These are phyloP conservation scores for Homalodisca vitripennis DNA, from an alignment of 1,140 invertebrate genomes.

Conservation along the genomic window DNA sequence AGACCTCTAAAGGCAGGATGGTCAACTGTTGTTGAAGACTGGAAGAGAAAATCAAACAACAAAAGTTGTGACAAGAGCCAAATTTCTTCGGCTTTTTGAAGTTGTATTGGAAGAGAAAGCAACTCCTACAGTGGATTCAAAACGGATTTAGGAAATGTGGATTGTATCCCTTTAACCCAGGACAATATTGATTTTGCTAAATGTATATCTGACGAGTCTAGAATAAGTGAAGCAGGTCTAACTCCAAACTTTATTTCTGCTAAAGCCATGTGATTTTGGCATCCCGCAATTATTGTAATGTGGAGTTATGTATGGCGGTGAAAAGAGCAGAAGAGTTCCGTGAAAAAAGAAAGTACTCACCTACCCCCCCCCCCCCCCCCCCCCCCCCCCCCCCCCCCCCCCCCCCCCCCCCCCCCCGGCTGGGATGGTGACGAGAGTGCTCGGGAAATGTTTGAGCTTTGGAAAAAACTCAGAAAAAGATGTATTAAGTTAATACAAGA, in stretches of 20 bases:
- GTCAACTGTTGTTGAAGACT: conserved; percentile 43
- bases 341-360: too few species aligned
- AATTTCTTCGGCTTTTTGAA: conserved; percentile 1
- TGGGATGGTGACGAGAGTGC: too few species aligned
- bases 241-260: background rate
- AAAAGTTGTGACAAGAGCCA: conserved; percentile 9
- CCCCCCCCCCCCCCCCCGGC: too few species aligned
- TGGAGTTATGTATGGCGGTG: background rate
- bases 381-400: too few species aligned
- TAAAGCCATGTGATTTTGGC: conserved; percentile 9
- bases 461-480: too few species aligned
- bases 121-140: background rate
- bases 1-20: conserved; percentile 45
- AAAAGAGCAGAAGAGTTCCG: conserved; percentile 18
- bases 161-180: conserved; percentile 2
- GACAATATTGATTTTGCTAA: background rate
- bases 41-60: conserved; percentile 28
- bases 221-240: background rate
- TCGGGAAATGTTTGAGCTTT: too few species aligned
- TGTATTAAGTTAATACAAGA: too few species aligned
- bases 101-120: background rate
- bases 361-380: too few species aligned
- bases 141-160: conserved; percentile 18
- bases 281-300: background rate
- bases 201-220: conserved; percentile 4